Percentiles rank a stretch among this genome's conserved stretches.
Evolutionary conservation across 1,140 invertebrate genomes (phyloP).

Genomic region (Plutomurus gul): DNA sequence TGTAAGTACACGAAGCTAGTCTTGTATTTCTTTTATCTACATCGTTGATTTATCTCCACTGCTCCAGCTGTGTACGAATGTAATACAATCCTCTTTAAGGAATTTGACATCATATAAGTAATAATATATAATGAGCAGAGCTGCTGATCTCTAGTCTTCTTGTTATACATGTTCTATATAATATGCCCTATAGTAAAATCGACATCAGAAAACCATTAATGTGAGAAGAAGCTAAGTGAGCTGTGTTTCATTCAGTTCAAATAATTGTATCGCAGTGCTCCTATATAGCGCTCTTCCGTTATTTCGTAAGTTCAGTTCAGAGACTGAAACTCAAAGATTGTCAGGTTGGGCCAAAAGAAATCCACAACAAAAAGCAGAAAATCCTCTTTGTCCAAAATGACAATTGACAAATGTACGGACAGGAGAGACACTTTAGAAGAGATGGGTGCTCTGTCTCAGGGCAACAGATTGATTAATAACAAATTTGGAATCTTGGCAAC

Average conservation of each 20-base stretch:
- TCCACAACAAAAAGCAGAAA: slow-evolving; percentile 41
- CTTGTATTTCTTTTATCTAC: not conserved
- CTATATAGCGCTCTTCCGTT: not conserved
- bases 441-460: slow-evolving; percentile 13
- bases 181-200: not conserved
- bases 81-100: slow-evolving; percentile 20
- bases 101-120: slow-evolving; percentile 18
- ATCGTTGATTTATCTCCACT: not conserved
- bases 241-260: not conserved
- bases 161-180: not conserved
- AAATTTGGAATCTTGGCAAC: not conserved
- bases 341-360: not conserved
- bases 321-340: not conserved
- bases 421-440: slow-evolving; percentile 40
- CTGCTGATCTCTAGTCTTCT: not conserved
- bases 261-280: not conserved
- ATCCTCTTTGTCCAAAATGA: slow-evolving; percentile 45
- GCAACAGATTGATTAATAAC: slow-evolving; percentile 28
- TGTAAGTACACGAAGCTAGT: not conserved
- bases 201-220: slow-evolving; percentile 9
- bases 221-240: not conserved
- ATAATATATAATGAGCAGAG: not conserved
- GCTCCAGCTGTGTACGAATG: not conserved
- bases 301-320: slow-evolving; percentile 17
- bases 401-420: slow-evolving; percentile 47